phyloP scores from a whole-genome alignment of 2,888 invertebrate species.

The Lamellibrachia satsuma region DNA sequence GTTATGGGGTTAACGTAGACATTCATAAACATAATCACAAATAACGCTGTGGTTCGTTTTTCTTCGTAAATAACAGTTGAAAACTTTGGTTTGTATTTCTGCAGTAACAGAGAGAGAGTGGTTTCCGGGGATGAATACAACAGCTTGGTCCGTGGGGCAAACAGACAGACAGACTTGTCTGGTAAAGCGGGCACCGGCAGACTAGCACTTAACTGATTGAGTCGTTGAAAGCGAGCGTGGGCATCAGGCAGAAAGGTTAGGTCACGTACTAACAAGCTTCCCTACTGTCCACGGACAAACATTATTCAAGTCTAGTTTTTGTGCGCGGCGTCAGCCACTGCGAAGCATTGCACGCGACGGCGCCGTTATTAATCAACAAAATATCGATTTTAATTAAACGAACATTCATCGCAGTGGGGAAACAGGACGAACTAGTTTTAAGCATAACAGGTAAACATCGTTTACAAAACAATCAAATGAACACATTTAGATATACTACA shows the following conservation, averaged over 20 bases:
- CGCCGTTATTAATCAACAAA: neutral
- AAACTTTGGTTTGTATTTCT: neutral
- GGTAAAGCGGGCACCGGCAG: neutral
- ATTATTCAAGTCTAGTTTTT: neutral
- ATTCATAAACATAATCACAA: neutral
- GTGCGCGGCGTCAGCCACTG: neutral
- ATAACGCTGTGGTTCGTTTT: neutral
- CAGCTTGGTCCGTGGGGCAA: neutral
- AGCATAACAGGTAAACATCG: too few species aligned
- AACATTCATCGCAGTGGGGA: too few species aligned
- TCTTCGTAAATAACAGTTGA: neutral
- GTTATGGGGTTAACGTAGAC: too few species aligned
- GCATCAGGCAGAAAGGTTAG: neutral
- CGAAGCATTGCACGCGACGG: neutral
- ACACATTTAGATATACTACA: neutral
- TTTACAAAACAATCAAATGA: neutral
- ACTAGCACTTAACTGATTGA: neutral
- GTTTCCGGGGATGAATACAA: neutral
- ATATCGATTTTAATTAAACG: too few species aligned
- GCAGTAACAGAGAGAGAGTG: neutral
- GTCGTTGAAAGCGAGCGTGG: neutral
- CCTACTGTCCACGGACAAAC: neutral
- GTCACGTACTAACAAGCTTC: neutral
- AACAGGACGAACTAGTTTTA: too few species aligned
- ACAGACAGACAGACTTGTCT: neutral